Base-by-base conservation (phyloP, 2,888 invertebrate genomes). In the Trichopoda pennipes region DNA sequence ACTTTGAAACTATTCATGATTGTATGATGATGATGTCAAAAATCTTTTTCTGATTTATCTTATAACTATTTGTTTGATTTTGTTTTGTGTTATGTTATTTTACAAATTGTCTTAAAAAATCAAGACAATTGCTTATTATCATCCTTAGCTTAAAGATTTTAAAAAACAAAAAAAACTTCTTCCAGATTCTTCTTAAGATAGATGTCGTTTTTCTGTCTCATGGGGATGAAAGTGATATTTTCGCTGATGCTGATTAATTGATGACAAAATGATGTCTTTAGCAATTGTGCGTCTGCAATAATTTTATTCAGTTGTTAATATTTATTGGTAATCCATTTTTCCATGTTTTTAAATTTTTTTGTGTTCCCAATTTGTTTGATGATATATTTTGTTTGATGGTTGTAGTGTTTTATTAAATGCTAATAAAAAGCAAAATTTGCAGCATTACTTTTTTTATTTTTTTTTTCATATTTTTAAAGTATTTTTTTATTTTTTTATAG, bases 1-100 rank as follows among this genome's bases (percentile, higher is more conserved):
- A 86, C 85, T 86, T 73, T 88, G 87, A 73, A 68, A 74, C 72
- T 70, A 73, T 28, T 73, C 87, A 87, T 80, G 75, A 82, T 80
- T 55, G 60, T 66, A 19, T 74, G 77, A 69, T 82, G 83, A 53
- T 85, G 86, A 81, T 80, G 80, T 82, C 85, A 85, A 85, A 74
- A 85, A 66, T 51, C 55, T 56, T 49, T 42, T 79, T 86, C 76
- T 80, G 69, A 81, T 83, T 83, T 70, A 61, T 74, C 80, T 74
- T 84, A 81, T 80, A 72, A 83, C 68, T 80, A 84, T 68, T 82
- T 75, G 77, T 69, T 77, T 55, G 76, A 63, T 60, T 53, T 23
- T 77, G 32, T 44, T 53, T 73, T 38, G 42, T 81, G 78, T 81
- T 83, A 84, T 81, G 68, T 51, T 82, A 82, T 82, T 82, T 79